phyloP scores from a whole-genome alignment of 2,113 vertebrate genomes.

The Hiodon tergisus region DNA sequence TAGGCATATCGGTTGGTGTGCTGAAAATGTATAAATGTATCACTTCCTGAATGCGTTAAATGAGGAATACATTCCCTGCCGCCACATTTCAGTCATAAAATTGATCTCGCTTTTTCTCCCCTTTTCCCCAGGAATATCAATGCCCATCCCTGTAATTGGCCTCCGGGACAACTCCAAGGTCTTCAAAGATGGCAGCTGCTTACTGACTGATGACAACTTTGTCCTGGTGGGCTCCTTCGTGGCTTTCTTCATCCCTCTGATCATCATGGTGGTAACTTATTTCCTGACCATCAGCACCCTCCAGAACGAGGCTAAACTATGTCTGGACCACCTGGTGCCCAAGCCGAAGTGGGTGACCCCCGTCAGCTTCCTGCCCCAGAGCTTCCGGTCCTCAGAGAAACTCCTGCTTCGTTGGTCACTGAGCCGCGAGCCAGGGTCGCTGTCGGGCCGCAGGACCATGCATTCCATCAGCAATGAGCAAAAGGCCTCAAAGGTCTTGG shows the following conservation, averaged over 20 bases:
- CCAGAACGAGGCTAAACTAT: constrained; percentile 83
- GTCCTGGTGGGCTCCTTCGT: constrained; percentile 83
- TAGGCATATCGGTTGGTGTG: too few relatives aligned
- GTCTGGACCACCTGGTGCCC: constrained; percentile 72
- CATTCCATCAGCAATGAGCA: constrained; percentile 94
- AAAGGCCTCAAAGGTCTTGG: constrained; percentile 92
- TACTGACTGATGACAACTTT: constrained; percentile 82
- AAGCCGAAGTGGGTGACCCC: constrained; percentile 76
- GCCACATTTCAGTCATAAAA: too few relatives aligned
- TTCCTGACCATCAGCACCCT: constrained; percentile 85
- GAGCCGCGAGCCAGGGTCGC: constrained; percentile 44
- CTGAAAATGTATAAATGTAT: too few relatives aligned
- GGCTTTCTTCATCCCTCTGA: constrained; percentile 57
- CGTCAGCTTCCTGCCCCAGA: constrained; percentile 80
- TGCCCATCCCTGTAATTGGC: constrained; percentile 87
- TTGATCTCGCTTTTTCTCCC: neutral
- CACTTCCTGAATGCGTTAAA: neutral
- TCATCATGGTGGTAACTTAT: constrained; percentile 93
- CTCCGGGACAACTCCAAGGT: constrained; percentile 84
- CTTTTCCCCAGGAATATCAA: constrained; percentile 77
- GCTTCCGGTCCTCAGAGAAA: constrained; percentile 82
- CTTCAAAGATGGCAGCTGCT: constrained; percentile 79
- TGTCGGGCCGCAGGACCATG: constrained; percentile 75
- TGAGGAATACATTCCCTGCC: too few relatives aligned
- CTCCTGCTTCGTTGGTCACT: constrained; percentile 77